Evolutionary conservation across 2,797 vertebrate genomes (phyloP).

Genomic region (Bradypus variegatus): DNA sequence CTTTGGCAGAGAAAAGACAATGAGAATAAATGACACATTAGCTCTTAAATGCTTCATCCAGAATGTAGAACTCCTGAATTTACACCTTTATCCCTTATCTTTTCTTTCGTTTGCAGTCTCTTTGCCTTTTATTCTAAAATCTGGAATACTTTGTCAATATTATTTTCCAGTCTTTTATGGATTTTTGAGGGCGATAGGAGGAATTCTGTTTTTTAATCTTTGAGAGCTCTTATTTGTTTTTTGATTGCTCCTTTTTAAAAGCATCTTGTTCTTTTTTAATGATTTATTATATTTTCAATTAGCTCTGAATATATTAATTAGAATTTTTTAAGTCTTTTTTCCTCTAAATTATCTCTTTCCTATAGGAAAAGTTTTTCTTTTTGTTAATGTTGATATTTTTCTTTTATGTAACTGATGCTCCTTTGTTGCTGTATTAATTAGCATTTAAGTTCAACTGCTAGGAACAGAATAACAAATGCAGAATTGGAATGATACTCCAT

Average conservation of each 20-base stretch:
- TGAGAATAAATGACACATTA: neutral
- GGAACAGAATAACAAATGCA: neutral
- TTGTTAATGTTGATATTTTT: neutral
- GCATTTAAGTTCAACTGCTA: neutral
- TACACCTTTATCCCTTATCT: neutral
- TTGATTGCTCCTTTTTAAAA: neutral
- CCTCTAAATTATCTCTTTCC: neutral
- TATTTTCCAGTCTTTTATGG: neutral
- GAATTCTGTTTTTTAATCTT: neutral
- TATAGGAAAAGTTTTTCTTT: neutral
- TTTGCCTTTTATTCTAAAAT: neutral
- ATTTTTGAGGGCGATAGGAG: neutral
- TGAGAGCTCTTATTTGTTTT: neutral
- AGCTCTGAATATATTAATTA: neutral
- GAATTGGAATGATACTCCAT: neutral
- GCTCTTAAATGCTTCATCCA: neutral
- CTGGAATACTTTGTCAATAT: neutral
- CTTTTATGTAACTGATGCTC: neutral
- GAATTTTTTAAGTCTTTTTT: neutral
- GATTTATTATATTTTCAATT: neutral
- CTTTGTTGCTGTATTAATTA: neutral
- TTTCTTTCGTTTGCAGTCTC: neutral
- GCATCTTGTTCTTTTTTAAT: neutral
- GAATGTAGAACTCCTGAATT: neutral
- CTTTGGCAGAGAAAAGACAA: neutral